These are phyloP conservation scores for Tenthredo livida DNA, from an alignment of 2,888 invertebrate species.

Conservation along the genomic window DNA sequence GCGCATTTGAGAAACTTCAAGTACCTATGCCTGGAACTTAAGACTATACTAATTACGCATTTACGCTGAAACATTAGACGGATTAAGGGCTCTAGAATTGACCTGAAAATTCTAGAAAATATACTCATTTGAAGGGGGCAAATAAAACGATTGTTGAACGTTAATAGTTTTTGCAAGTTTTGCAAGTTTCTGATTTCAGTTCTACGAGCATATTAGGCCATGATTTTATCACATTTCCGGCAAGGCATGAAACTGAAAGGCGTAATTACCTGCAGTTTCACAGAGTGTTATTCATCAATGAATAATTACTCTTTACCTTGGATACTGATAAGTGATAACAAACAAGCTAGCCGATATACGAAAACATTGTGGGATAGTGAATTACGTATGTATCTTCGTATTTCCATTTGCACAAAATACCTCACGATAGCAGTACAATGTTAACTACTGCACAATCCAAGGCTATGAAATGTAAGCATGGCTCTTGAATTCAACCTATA, in stretches of 20 bases:
- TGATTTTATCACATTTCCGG: background rate
- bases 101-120: background rate
- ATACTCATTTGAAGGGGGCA: background rate
- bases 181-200: background rate
- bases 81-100: background rate
- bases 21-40: background rate
- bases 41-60: background rate
- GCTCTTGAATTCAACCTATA: background rate
- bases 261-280: background rate
- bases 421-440: background rate
- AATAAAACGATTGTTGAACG: background rate
- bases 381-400: background rate
- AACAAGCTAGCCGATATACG: background rate
- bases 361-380: background rate
- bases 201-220: background rate
- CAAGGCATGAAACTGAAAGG: background rate
- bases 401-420: background rate
- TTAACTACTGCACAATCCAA: background rate
- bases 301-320: conserved; percentile 7
- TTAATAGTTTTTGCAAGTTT: too few relatives aligned
- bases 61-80: conserved; percentile 19
- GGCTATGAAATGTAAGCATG: background rate
- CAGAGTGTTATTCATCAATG: background rate
- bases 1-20: conserved; percentile 33
- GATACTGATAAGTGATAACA: background rate